These are phyloP conservation scores for Calliopsis andreniformis DNA, from an alignment of 1,140 invertebrate species.

Conservation along the genomic window DNA sequence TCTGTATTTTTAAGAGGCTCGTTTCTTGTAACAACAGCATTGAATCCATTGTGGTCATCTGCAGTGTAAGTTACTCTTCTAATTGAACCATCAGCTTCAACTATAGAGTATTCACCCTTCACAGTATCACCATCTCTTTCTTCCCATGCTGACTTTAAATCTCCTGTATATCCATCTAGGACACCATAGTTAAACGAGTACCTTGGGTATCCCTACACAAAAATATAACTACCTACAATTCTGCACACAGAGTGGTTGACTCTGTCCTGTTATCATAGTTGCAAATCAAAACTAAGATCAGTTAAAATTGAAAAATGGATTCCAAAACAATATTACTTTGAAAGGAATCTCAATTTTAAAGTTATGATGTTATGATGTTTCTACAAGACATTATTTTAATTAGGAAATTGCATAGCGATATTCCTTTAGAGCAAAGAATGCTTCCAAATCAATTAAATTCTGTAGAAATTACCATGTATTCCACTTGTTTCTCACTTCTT, in stretches of 20 bases:
- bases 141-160: conserved; percentile 81
- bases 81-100: conserved; percentile 83
- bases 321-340: too few species aligned
- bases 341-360: too few species aligned
- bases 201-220: conserved; percentile 79
- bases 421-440: too few species aligned
- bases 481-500: conserved; percentile 44
- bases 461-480: conserved; percentile 25
- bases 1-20: conserved; percentile 55
- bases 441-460: too few species aligned
- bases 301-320: too few species aligned
- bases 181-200: conserved; percentile 84
- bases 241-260: too few species aligned
- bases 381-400: too few species aligned
- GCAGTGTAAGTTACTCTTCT: conserved; percentile 87
- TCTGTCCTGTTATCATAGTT: too few species aligned
- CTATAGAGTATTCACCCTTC: conserved; percentile 83
- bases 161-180: conserved; percentile 82
- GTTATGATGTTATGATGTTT: too few species aligned
- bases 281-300: too few species aligned
- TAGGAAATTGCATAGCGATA: too few species aligned
- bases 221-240: not conserved
- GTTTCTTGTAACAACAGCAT: conserved; percentile 74
- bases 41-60: conserved; percentile 86
- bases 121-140: conserved; percentile 83